A percentile compares a stretch with the other conserved stretches of the same genome.
phyloP scores from a whole-genome alignment of 2,113 vertebrate species.

The Rhinogobius similis region DNA sequence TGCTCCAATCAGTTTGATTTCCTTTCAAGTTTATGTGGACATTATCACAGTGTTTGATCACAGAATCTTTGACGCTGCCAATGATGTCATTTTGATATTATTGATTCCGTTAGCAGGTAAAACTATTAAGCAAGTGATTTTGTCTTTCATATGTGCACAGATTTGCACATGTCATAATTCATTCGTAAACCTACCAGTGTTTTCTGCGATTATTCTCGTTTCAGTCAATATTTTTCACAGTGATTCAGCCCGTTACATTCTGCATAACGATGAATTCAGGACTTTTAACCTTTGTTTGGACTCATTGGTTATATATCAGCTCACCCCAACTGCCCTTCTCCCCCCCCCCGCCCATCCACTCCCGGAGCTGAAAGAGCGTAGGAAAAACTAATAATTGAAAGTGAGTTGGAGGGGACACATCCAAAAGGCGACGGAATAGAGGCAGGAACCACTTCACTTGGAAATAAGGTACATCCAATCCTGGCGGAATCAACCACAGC shows the following conservation, averaged over 20 bases:
- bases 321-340: conserved; percentile 13
- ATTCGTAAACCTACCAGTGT: no score
- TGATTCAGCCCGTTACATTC: neutral
- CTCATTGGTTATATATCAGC: conserved; percentile 45
- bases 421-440: conserved; percentile 18
- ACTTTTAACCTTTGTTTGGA: conserved; percentile 25
- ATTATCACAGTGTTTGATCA: no score
- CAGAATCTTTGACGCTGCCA: no score
- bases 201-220: no score
- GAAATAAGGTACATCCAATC: conserved; percentile 48
- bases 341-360: neutral
- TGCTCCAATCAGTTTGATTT: no score
- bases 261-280: no score
- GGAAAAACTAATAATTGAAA: conserved; percentile 48
- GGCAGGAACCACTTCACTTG: conserved; percentile 30
- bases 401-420: conserved; percentile 25
- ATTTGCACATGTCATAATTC: no score
- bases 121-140: no score
- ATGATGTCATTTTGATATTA: no score
- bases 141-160: no score
- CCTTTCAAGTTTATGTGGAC: no score
- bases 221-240: neutral
- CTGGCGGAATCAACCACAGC: conserved; percentile 25
- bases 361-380: neutral
- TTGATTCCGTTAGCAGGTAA: no score